phyloP scores from a whole-genome alignment of 2,113 vertebrate species.

The Clarias macrocephalus region DNA sequence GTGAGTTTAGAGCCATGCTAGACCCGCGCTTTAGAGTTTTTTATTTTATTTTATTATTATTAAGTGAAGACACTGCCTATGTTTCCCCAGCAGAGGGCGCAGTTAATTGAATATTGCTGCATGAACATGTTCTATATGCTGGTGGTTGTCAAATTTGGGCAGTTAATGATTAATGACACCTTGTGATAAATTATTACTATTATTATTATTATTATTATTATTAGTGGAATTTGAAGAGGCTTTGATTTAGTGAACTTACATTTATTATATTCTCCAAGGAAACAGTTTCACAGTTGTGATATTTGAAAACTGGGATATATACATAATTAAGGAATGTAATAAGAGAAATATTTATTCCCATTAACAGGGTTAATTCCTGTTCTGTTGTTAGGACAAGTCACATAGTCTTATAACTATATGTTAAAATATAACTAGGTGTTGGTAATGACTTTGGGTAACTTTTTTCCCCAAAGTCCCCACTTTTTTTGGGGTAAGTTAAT shows the following conservation, averaged over 20 bases:
- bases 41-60: background rate
- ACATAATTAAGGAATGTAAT: background rate
- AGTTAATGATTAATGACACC: background rate
- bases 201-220: background rate
- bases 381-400: background rate
- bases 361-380: background rate
- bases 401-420: too few species aligned
- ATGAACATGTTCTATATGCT: background rate
- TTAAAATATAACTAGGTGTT: background rate
- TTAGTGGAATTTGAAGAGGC: background rate
- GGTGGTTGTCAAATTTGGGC: background rate
- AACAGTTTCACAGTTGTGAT: background rate
- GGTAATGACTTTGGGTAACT: background rate
- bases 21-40: background rate
- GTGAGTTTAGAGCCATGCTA: background rate
- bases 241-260: background rate
- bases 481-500: background rate
- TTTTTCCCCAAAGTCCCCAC: too few species aligned
- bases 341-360: background rate
- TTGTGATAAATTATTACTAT: background rate
- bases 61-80: background rate
- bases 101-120: background rate
- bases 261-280: background rate
- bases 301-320: background rate
- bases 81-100: slow-evolving; percentile 28